Evolutionary conservation across 2,888 invertebrate species (phyloP).

Genomic region (Harpalus rufipes): DNA sequence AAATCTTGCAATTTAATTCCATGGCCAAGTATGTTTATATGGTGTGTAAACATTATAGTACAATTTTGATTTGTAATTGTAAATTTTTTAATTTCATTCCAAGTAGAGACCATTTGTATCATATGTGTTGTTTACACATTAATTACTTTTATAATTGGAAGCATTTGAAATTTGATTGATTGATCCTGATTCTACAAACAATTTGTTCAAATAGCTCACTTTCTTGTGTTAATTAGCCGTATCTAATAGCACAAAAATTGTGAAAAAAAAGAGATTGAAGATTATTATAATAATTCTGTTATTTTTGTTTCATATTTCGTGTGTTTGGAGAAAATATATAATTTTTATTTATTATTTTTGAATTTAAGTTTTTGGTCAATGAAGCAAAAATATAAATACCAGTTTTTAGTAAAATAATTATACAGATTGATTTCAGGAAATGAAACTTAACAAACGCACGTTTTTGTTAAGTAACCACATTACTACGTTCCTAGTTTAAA

Average conservation of each 20-base stretch:
- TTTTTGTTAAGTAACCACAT: neutral
- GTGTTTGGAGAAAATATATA: constrained; percentile 12
- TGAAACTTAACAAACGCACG: constrained; percentile 1
- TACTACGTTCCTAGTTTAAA: neutral
- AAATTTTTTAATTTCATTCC: constrained; percentile 5
- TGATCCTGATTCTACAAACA: constrained; percentile 37
- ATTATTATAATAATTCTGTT: constrained; percentile 35
- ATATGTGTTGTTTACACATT: constrained; percentile 10
- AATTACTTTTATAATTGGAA: constrained; percentile 31
- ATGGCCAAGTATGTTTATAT: constrained; percentile 62
- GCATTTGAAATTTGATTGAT: constrained; percentile 31
- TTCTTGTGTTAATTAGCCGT: constrained; percentile 34
- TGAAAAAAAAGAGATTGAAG: neutral
- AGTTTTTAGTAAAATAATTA: neutral
- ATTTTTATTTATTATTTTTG: constrained; percentile 15
- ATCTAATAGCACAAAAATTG: constrained; percentile 43
- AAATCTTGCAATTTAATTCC: constrained; percentile 50
- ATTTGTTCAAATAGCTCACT: constrained; percentile 36
- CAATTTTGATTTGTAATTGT: constrained; percentile 12
- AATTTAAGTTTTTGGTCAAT: neutral
- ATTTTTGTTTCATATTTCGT: neutral
- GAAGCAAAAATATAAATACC: neutral
- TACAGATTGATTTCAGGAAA: neutral
- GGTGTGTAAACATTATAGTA: constrained; percentile 38
- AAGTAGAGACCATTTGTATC: constrained; percentile 4